Evolutionary conservation across 2,797 vertebrate species (phyloP), one percentile per base, ranked within the genome.

Genomic region (Amblyraja radiata): DNA sequence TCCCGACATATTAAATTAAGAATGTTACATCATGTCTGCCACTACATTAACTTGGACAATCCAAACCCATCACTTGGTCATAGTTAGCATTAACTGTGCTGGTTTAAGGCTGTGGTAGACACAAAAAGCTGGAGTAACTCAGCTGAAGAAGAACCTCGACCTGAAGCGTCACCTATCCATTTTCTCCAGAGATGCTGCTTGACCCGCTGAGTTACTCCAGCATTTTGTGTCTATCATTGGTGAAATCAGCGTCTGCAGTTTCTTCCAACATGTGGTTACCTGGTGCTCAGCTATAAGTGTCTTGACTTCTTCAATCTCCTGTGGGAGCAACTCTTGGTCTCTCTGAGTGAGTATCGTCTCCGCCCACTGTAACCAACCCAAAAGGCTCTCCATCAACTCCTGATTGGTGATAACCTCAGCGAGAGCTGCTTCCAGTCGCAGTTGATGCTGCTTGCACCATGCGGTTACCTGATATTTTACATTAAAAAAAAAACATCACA

Each of bases 221-320:
- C 46, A 46, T 46, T 46, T 46, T 46, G 46, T 46, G 2, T 46
- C 46, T 3, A 46, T 46, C 46, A 4, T 46, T 46, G 46, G 46
- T 46, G 46, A 4, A 46, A 46, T 3, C 46, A 46, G 46, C 46
- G 4, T 46, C 46, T 46, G 46, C 46, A 46, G 46, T 4, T 46
- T 4, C 46, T 46, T 46, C 46, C 46, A 4, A 46, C 46, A 46
- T 46, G 46, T 46, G 46, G 2, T 46, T 95, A 99, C 99, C 98
- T 99, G 99, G 95, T 99, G 99, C 93, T 99, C 98, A 0, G 97
- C 97, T 93, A 99, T 99, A 94, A 99, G 98, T 1, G 95, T 95
- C 96, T 99, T 99, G 94, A 99, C 97, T 88, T 99, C 98, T 80
- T 99, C 98, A 0, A 99, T 97, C 95, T 99, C 98, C 95, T 99